Evolutionary conservation across 2,888 invertebrate species (phyloP), one percentile per base, ranked within the genome.

Genomic region (Hypomecis atomaria): DNA sequence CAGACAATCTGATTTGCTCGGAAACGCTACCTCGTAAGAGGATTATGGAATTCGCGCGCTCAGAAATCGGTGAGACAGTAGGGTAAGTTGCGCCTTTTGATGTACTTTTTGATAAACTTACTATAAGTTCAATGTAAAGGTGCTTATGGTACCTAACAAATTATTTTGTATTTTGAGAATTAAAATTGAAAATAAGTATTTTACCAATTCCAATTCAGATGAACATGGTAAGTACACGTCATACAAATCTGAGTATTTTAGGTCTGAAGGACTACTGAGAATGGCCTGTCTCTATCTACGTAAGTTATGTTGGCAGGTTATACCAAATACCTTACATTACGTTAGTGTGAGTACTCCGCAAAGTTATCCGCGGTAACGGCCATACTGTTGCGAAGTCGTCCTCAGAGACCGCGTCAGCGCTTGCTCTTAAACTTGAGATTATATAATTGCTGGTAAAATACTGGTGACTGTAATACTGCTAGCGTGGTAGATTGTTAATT

Each of bases 11-110:
- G 65, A 65, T 65, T 65, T 61, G 44, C 53, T 43, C 48, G 65
- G 59, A 61, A 61, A 56, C 65, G 56, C 60, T 65, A 65, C 60
- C 56, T 48, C 54, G 44, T 60, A 65, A 65, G 65, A 57, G 65
- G 65, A 65, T 65, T 65, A 65, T 9, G 57, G 52, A 47, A 48
- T 48, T 57, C 63, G 40, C 45, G 62, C 49, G 49, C 37, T 47
- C 40, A 43, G 52, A 38, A 63, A 40, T 23, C 4, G 37, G 0
- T 43, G 33, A 13, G 9, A 36, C 64, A 64, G 64, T 59, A 56
- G 33, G 37, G n/a, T 6, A 47, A 8, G n/a, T 59, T 54, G 6
- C 11, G 34, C 10, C 36, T 45, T 61, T 23, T 3, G 23, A 2
- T 23, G 23, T 23, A 42, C 40, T 36, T 55, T 34, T 54, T 54